Evolutionary conservation across 2,113 vertebrate species (phyloP), one percentile per base, ranked within the genome.

Genomic region (Herpetotheres cachinnans): DNA sequence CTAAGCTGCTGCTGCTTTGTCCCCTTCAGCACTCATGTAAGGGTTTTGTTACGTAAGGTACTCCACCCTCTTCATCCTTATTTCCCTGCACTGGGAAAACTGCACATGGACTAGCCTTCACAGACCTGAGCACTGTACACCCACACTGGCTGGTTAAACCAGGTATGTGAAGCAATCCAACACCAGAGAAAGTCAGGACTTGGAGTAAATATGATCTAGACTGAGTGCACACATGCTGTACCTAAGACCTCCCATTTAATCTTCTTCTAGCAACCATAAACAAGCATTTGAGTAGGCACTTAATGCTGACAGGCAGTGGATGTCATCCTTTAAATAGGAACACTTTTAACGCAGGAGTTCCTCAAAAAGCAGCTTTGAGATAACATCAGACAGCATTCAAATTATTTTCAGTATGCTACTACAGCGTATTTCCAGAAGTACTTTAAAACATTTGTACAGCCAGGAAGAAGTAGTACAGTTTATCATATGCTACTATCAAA

Each of bases 61-160:
- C 12, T 79, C 18, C 29, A 63, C 3, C 2, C 0, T 2, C 8
- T 76, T 56, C 19, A 18, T 30, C 30, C 10, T 56, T 72, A 27
- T 40, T 86, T 89, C 13, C 7, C 3, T 66, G 13, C 21, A 24
- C 25, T 46, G 13, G 6, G 24, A 36, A 90, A 69, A 32, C 34
- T 73, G 13, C 25, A 61, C 10, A 11, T 86, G 22, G 9, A 71
- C 32, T 71, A 55, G 15, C 44, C 30, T 52, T 42, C 34, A 52
- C 7, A 49, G 36, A 36, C 11, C 6, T 38, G 14, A 70, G 5
- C 8, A 34, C 6, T 1, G 0, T 58, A 25, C 6, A 30, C 4
- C 2, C 54, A 42, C 29, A 19, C 2, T 46, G 27, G 2, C 65
- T 27, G 1, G 3, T 52, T 76, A 94, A 85, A 76, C 6, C 7